These are phyloP conservation scores for Chromis chromis DNA, from an alignment of 2,797 vertebrate species.

Conservation along the genomic window DNA sequence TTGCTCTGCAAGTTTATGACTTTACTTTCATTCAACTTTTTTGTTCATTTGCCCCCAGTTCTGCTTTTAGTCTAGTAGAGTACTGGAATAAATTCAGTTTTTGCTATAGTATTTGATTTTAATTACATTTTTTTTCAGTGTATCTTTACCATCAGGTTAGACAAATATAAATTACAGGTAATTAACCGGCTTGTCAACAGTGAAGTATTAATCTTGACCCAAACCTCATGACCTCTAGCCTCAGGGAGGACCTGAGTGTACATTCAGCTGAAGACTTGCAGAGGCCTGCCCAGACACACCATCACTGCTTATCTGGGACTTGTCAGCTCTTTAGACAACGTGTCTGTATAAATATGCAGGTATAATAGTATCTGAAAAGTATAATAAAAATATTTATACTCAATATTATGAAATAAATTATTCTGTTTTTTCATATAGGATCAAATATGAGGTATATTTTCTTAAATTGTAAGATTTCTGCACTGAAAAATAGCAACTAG, in stretches of 20 bases:
- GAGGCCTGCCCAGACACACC: conserved; percentile 33
- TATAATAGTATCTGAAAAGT: too few species aligned
- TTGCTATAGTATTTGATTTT: not conserved
- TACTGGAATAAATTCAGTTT: not conserved
- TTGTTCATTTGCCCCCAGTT: not conserved
- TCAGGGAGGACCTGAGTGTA: conserved; percentile 23
- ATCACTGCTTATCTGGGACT: conserved; percentile 9
- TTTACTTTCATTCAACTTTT: not conserved
- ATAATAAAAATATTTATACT: not conserved
- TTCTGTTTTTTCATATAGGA: too few species aligned
- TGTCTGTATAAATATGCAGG: not conserved
- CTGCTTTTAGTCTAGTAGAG: not conserved
- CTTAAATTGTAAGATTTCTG: not conserved
- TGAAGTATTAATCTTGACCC: conserved; percentile 38
- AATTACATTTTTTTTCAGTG: too few species aligned
- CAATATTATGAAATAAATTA: too few species aligned
- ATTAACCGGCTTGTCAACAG: conserved; percentile 32
- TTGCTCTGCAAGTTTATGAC: not conserved
- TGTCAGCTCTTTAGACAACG: not conserved
- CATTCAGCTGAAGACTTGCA: conserved; percentile 26
- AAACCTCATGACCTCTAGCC: conserved; percentile 49
- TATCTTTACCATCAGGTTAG: not conserved
- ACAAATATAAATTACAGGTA: conserved; percentile 22
- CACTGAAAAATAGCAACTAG: not conserved
- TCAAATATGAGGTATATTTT: too few species aligned